Evolutionary conservation across 35 echinoderm and acorn worm species (phyloP).

Genomic region (Anneissia japonica): DNA sequence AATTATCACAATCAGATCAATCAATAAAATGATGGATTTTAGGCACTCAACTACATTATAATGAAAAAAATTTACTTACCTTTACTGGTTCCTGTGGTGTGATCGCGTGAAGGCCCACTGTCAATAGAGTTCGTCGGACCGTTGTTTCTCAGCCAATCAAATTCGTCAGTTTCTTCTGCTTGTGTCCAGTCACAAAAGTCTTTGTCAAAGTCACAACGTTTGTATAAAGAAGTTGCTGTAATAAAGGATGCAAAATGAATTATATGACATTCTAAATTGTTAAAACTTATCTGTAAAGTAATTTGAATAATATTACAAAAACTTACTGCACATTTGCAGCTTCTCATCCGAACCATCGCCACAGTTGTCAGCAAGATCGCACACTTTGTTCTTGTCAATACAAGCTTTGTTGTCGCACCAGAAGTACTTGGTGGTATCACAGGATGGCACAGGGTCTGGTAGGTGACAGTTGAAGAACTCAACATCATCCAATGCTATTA

Average conservation of each 20-base stretch:
- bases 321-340: constrained; percentile 15
- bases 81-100: constrained; percentile 41
- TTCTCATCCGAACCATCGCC: constrained; percentile 40
- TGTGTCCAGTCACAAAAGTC: constrained; percentile 55
- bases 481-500: constrained; percentile 61
- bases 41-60: not conserved
- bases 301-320: not conserved
- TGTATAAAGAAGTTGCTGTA: constrained; percentile 3
- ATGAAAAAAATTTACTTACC: constrained; percentile 9
- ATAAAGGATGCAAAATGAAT: not conserved
- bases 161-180: constrained; percentile 27
- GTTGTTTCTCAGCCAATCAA: constrained; percentile 58
- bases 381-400: not conserved
- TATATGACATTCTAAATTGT: not conserved
- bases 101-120: constrained; percentile 56
- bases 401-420: constrained; percentile 28
- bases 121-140: constrained; percentile 27
- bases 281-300: not conserved
- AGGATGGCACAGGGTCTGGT: constrained; percentile 33
- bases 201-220: constrained; percentile 59
- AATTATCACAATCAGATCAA: no score
- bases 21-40: no score
- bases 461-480: constrained; percentile 48
- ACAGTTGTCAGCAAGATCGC: constrained; percentile 36
- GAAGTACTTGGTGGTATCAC: constrained; percentile 29